Conservation (phyloP, 2,888 invertebrate species). For the Caenorhabditis sp. region DNA sequence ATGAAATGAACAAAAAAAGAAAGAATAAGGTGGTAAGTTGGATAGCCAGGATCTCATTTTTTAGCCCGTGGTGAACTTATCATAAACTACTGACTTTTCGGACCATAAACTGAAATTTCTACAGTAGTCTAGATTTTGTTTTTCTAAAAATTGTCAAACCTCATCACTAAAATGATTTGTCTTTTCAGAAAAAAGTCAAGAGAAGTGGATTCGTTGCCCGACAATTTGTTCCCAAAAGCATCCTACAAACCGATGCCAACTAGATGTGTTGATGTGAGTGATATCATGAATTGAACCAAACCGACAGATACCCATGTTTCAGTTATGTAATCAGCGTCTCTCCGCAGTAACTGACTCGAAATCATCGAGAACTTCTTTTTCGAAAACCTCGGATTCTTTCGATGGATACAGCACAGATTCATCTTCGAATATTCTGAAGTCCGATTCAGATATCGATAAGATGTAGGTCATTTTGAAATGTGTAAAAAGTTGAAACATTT, state of each 20-base stretch:
- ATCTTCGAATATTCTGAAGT: background rate
- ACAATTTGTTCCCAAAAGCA: conserved; percentile 18
- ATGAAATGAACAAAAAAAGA: too few relatives aligned
- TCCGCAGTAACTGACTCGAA: background rate
- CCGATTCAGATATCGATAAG: background rate
- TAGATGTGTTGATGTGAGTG: conserved; percentile 3
- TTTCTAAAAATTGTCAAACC: too few relatives aligned
- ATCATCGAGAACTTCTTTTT: too few relatives aligned
- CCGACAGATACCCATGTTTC: conserved; percentile 2
- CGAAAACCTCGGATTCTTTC: too few relatives aligned
- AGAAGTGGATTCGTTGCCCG: conserved; percentile 3
- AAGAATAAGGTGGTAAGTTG: too few relatives aligned
- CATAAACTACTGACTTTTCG: too few relatives aligned
- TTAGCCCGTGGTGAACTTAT: too few relatives aligned
- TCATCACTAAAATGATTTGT: too few relatives aligned
- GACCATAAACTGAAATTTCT: too few relatives aligned
- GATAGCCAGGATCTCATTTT: too few relatives aligned
- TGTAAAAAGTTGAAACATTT: background rate
- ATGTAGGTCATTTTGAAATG: background rate
- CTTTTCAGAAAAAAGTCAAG: background rate
- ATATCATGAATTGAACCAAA: background rate
- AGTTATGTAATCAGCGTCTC: background rate
- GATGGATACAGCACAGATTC: background rate
- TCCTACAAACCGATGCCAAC: conserved; percentile 5
- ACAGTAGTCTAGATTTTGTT: too few relatives aligned